Conservation (phyloP, 2,888 invertebrate genomes). For the Ctenicera cuprea region DNA sequence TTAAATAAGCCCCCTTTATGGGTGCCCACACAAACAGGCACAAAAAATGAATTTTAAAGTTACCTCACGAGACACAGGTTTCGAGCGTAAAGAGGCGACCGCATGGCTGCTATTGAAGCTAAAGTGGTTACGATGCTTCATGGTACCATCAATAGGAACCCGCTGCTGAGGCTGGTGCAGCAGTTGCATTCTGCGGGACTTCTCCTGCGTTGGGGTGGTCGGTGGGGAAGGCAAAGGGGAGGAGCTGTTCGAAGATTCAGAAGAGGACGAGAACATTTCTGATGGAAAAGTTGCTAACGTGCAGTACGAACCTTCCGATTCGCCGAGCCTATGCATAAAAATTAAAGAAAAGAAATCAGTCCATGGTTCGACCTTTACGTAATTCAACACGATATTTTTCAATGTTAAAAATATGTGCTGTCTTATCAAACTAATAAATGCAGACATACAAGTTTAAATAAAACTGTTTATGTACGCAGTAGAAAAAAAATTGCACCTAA, state of each 20-base stretch:
- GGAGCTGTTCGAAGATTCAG: conserved; percentile 58
- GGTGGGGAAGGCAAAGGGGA: conserved; percentile 65
- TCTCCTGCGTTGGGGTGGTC: conserved; percentile 66
- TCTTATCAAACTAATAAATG: neutral
- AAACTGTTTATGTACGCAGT: too few relatives aligned
- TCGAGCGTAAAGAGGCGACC: conserved; percentile 64
- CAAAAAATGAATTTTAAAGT: too few relatives aligned
- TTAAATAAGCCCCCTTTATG: too few relatives aligned
- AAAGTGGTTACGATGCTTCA: conserved; percentile 63
- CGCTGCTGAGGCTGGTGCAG: conserved; percentile 58
- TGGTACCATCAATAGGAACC: conserved; percentile 59
- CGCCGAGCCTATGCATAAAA: conserved; percentile 73
- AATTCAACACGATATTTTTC: too few relatives aligned
- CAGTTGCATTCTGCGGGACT: conserved; percentile 56
- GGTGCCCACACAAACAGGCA: too few relatives aligned
- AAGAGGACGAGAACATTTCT: conserved; percentile 59
- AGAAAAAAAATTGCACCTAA: neutral
- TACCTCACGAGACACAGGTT: conserved; percentile 69
- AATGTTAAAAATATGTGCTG: neutral
- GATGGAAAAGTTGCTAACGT: conserved; percentile 76
- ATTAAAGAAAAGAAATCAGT: neutral
- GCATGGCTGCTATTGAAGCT: conserved; percentile 55
- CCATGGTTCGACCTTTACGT: too few relatives aligned
- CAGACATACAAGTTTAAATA: neutral
- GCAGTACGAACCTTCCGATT: conserved; percentile 79